Base-by-base conservation (phyloP, 2,113 vertebrate genomes). In the Platichthys stellatus region DNA sequence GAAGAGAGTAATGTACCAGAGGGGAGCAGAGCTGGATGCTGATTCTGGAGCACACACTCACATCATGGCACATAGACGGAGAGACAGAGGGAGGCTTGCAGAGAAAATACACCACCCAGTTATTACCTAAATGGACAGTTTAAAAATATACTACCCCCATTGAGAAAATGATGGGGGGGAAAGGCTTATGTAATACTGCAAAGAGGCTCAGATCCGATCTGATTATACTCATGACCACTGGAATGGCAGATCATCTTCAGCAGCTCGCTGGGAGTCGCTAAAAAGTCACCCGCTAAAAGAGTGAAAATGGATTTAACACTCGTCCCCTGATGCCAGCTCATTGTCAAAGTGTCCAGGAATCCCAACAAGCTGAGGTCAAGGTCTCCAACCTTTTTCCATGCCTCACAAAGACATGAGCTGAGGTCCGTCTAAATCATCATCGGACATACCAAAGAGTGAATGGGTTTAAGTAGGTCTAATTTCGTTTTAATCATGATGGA, bases 121-220 rank as follows among this genome's bases (percentile, higher is more conserved):
- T 20, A 57, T 61, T 69, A 74, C 56, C 31, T 63, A 56, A 79
- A 75, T 51, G 63, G 49, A 75, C 35, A 65, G 31, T 62, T 8
- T 40, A 38, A 77, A 69, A 69, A 31, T 31, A 31, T 2, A 43
- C 40, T 47, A 35, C 45, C 26, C 18, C 15, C 78, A 13, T 76
- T 60, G 64, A 76, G 49, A 60, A 71, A 70, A 57, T 69, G 35
- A 43, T 23, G 26, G 1, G 28, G 9, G 43, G 54, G 7, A 20
- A 49, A 11, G 53, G 49, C 17, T 86, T 81, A 82, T 56, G 53
- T 71, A 88, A 89, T 63, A 54, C 26, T 2, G 40, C 40, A 28
- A 75, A 72, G 28, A 72, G 77, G 54, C 62, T 81, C 49, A 53
- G 69, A 67, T 76, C 72, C 59, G 18, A 68, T 76, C 54, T 38